These are phyloP conservation scores for Ceuthmochares aereus DNA, from an alignment of 2,113 vertebrate genomes.

Conservation along the genomic window DNA sequence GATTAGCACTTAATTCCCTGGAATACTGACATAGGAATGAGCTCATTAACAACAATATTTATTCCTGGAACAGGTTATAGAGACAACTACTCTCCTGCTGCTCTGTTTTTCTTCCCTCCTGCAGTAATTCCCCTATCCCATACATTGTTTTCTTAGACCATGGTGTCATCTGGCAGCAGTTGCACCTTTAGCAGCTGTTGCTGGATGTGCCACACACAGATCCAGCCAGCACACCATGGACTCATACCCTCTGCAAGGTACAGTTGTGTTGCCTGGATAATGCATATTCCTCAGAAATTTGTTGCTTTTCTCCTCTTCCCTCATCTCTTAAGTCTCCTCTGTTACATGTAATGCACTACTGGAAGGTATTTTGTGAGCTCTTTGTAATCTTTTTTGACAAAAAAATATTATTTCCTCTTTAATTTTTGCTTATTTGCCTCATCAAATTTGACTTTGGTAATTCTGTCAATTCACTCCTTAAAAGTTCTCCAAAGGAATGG, in stretches of 20 bases:
- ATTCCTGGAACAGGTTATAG: slow-evolving; percentile 39
- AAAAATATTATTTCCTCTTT: too few relatives aligned
- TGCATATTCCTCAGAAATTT: not conserved
- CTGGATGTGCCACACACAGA: slow-evolving; percentile 22
- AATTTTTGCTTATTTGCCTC: not conserved
- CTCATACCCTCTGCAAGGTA: not conserved
- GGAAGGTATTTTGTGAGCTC: not conserved
- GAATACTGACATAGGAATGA: slow-evolving; percentile 48
- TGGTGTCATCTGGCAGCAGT: slow-evolving; percentile 45
- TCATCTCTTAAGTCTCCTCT: not conserved
- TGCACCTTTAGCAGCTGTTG: slow-evolving; percentile 35
- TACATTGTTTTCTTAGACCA: not conserved
- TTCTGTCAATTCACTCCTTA: not conserved
- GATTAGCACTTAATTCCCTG: slow-evolving; percentile 48
- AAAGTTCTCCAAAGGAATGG: not conserved
- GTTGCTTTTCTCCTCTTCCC: not conserved
- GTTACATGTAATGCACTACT: not conserved
- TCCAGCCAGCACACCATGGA: not conserved
- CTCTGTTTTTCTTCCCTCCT: slow-evolving; percentile 51
- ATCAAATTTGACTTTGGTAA: not conserved
- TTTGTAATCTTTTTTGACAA: not conserved
- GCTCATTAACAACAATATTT: slow-evolving; percentile 71
- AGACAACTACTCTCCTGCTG: slow-evolving; percentile 47
- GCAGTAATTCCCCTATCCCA: not conserved
- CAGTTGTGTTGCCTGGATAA: not conserved